Evolutionary conservation across 2,113 vertebrate genomes (phyloP).

Genomic region (Picathartes gymnocephalus): DNA sequence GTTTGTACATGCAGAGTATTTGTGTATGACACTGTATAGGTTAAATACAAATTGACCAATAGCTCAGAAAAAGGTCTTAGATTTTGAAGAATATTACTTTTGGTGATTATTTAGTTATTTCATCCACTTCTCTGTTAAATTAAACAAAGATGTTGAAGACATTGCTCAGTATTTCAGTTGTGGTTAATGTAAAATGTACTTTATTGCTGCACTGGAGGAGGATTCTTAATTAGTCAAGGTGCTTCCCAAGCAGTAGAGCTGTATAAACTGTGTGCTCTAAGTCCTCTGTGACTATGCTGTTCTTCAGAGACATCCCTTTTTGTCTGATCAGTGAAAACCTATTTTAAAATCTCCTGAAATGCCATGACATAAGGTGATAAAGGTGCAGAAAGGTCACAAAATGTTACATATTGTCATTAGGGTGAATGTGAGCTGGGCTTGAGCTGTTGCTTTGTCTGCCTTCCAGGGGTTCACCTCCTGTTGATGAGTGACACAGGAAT

Average conservation of each 20-base stretch:
- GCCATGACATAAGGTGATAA: background rate
- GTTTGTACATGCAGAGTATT: background rate
- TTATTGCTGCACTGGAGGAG: background rate
- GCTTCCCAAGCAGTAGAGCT: background rate
- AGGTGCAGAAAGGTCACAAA: background rate
- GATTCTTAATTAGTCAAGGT: background rate
- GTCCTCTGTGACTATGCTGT: background rate
- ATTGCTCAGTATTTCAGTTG: background rate
- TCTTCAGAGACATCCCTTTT: background rate
- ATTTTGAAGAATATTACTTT: background rate
- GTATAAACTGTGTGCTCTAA: background rate
- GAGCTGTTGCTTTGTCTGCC: background rate
- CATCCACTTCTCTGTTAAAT: background rate
- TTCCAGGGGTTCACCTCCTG: background rate
- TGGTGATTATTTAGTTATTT: background rate
- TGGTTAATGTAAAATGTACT: background rate
- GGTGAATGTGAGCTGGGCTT: background rate
- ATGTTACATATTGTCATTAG: background rate
- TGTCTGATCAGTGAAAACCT: background rate
- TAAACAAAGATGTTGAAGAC: background rate
- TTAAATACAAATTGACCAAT: background rate
- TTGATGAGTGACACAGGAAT: background rate
- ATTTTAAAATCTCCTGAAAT: background rate
- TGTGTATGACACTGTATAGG: background rate
- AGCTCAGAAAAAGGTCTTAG: background rate